Percentiles rank a stretch among this genome's conserved stretches.
Conservation (phyloP, 2,888 invertebrate species). For the Eremobia ochroleuca region DNA sequence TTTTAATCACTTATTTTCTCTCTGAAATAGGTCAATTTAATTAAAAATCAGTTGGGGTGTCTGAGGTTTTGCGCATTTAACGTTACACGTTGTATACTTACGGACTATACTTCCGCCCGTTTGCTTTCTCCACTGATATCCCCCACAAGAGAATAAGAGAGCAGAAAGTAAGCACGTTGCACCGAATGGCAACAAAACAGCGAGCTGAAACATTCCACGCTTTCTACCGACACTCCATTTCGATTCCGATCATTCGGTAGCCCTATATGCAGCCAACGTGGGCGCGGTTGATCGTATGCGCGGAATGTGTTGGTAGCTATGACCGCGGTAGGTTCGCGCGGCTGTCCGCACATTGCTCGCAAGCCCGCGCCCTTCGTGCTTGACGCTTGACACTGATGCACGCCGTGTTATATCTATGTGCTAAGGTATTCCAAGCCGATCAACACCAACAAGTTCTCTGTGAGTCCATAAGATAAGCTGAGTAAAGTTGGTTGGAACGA, state of each 20-base stretch:
- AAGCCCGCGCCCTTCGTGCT: slow-evolving; percentile 64
- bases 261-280: slow-evolving; percentile 64
- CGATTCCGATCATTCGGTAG: slow-evolving; percentile 57
- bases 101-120: background rate
- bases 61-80: too few relatives aligned
- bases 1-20: too few relatives aligned
- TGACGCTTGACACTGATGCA: slow-evolving; percentile 70
- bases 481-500: background rate
- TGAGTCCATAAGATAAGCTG: background rate
- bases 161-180: slow-evolving; percentile 26
- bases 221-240: slow-evolving; percentile 53
- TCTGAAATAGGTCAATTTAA: too few relatives aligned
- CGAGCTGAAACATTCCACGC: slow-evolving; percentile 40
- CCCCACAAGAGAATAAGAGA: slow-evolving; percentile 24
- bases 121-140: slow-evolving; percentile 18
- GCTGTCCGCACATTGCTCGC: slow-evolving; percentile 72
- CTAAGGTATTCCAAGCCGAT: slow-evolving; percentile 4
- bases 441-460: background rate
- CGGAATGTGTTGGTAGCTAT: slow-evolving; percentile 71
- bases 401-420: slow-evolving; percentile 5
- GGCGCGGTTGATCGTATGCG: slow-evolving; percentile 73
- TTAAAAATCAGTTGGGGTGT: too few relatives aligned
- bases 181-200: slow-evolving; percentile 20
- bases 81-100: too few relatives aligned
- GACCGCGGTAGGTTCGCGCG: slow-evolving; percentile 64